Evolutionary conservation across 2,888 invertebrate genomes (phyloP).

Genomic region (Nyleta sp.): DNA sequence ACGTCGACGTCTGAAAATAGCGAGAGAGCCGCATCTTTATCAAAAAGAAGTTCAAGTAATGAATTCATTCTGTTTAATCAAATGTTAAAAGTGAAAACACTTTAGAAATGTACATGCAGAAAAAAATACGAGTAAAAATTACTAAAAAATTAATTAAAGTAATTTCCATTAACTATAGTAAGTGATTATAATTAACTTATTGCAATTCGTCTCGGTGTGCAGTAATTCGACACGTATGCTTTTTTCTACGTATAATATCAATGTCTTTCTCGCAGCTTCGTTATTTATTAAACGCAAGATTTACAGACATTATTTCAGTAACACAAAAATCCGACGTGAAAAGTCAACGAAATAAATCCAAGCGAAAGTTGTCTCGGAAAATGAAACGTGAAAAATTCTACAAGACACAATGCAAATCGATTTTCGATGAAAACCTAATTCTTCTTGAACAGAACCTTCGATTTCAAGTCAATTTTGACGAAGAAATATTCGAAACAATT

Average conservation of each 20-base stretch:
- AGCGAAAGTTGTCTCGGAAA: not conserved
- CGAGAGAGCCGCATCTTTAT: not conserved
- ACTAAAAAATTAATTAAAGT: no score
- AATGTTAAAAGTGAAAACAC: no score
- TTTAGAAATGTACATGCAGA: no score
- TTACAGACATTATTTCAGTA: not conserved
- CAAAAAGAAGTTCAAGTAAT: slow-evolving; percentile 33
- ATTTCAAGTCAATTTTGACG: slow-evolving; percentile 87
- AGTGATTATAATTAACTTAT: no score
- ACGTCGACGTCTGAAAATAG: not conserved
- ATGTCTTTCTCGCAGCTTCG: no score
- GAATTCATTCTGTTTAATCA: no score
- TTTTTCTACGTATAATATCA: no score
- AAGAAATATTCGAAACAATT: slow-evolving; percentile 87
- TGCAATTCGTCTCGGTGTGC: no score
- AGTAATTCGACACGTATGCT: no score
- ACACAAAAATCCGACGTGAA: not conserved
- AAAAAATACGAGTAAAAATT: no score
- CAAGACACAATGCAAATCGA: slow-evolving; percentile 69
- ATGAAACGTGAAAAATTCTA: slow-evolving; percentile 85
- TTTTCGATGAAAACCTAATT: slow-evolving; percentile 83
- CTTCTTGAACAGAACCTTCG: slow-evolving; percentile 87
- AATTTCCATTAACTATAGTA: no score
- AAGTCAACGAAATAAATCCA: not conserved
- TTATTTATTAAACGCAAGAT: not conserved